Evolutionary conservation across 2,888 invertebrate species (phyloP).

Genomic region (Scaeva pyrastri): DNA sequence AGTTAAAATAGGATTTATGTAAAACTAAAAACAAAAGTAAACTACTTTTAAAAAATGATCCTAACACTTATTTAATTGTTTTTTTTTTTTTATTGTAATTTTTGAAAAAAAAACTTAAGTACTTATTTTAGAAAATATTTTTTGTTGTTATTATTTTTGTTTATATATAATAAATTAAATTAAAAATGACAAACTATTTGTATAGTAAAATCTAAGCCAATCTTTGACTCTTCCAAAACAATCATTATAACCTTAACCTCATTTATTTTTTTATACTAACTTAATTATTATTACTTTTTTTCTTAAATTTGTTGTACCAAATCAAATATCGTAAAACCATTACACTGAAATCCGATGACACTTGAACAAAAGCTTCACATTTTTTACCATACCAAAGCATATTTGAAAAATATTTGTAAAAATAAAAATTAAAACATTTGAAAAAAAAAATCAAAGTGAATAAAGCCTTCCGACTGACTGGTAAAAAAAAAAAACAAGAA

Average conservation of each 20-base stretch:
- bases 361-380: conserved; percentile 45
- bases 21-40: conserved; percentile 13
- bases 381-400: conserved; percentile 44
- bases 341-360: conserved; percentile 45
- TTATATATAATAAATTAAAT: not conserved
- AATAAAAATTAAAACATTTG: conserved; percentile 14
- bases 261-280: not conserved
- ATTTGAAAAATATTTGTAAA: not conserved
- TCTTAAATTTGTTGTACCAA: not conserved
- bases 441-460: conserved; percentile 66
- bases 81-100: not conserved
- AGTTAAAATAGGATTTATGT: conserved; percentile 14
- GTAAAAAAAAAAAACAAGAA: conserved; percentile 64
- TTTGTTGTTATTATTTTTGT: not conserved
- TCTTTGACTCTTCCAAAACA: conserved; percentile 28
- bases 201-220: not conserved
- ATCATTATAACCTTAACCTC: not conserved
- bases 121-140: too few species aligned
- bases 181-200: not conserved
- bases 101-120: too few species aligned
- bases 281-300: not conserved
- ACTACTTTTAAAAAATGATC: not conserved
- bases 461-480: conserved; percentile 76
- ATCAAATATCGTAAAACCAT: conserved; percentile 6
- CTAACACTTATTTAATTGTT: not conserved